phyloP scores from a whole-genome alignment of 1,140 invertebrate species.

The Diploscapter pachys region DNA sequence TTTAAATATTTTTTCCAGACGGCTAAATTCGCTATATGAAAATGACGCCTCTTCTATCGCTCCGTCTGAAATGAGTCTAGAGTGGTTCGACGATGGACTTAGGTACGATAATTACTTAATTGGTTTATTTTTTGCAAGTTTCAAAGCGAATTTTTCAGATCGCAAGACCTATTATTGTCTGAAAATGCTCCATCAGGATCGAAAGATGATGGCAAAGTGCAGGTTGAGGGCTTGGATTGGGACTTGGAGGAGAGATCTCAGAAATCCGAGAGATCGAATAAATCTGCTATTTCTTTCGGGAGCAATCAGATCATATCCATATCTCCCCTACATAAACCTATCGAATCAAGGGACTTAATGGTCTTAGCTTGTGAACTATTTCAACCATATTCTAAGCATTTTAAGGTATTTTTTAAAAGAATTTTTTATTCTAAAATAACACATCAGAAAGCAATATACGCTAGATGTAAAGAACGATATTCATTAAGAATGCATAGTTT shows the following conservation, averaged over 20 bases:
- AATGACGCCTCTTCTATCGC: not conserved
- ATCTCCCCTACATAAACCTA: slow-evolving; percentile 9
- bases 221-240: slow-evolving; percentile 1
- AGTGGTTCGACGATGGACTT: slow-evolving; percentile 27
- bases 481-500: not conserved
- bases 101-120: not conserved
- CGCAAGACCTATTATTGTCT: no score
- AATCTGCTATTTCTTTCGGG: not conserved
- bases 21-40: not conserved
- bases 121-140: not conserved
- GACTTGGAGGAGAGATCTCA: slow-evolving; percentile 16
- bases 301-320: not conserved
- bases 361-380: slow-evolving; percentile 27
- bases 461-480: not conserved
- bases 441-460: not conserved
- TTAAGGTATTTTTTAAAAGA: slow-evolving; percentile 16
- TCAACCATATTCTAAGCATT: slow-evolving; percentile 23
- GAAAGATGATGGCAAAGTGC: not conserved
- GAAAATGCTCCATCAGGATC: no score
- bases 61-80: slow-evolving; percentile 10
- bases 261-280: slow-evolving; percentile 1
- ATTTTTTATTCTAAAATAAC: not conserved
- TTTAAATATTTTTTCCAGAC: not conserved
- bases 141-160: not conserved
- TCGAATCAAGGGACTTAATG: slow-evolving; percentile 24